Percentiles rank a stretch among this genome's conserved stretches.
Conservation (phyloP, 2,888 invertebrate species). For the Rhopalosiphum nymphaeae region DNA sequence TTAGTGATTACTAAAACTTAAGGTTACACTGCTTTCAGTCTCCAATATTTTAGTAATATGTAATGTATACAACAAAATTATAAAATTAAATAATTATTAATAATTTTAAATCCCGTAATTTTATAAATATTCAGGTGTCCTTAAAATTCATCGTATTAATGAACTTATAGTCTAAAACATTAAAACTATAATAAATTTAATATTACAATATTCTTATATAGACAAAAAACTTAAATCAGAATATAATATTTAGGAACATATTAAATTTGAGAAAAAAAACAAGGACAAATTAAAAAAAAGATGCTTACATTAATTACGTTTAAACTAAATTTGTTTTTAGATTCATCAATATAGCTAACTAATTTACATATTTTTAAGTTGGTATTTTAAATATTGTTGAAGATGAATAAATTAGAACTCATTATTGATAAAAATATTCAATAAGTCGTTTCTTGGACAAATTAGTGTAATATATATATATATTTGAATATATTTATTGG, state of each 20-base stretch:
- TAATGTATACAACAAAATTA: no score
- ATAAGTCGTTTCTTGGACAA: neutral
- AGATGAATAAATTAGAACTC: neutral
- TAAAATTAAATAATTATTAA: no score
- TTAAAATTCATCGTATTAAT: no score
- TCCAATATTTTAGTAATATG: neutral
- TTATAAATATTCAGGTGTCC: no score
- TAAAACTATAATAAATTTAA: neutral
- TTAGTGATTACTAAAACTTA: neutral
- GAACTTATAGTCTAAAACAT: no score
- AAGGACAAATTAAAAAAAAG: neutral
- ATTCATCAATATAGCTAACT: neutral
- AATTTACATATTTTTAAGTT: neutral
- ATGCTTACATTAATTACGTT: neutral
- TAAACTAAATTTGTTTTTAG: neutral
- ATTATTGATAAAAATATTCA: neutral
- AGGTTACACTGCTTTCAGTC: neutral
- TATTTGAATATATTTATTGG: neutral
- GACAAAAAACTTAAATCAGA: neutral
- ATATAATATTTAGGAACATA: neutral
- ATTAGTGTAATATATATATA: neutral
- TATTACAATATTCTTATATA: neutral
- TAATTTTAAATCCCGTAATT: neutral
- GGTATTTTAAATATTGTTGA: neutral
- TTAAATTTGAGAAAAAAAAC: neutral